Base-by-base conservation (phyloP, 2,888 invertebrate species). In the Steinernema scapterisci region DNA sequence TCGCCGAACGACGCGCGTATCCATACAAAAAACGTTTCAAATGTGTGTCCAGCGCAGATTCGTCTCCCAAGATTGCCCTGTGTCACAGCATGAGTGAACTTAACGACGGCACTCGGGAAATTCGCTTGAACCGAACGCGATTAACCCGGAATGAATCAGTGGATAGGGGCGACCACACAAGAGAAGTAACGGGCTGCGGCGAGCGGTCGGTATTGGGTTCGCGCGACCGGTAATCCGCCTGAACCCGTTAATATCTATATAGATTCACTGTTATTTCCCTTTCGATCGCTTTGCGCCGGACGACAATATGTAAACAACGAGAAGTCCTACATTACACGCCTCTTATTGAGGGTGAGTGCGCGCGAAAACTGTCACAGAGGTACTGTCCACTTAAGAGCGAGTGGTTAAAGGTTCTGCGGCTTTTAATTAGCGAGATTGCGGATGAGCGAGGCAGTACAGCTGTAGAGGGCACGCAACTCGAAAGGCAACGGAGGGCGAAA, bases 271-370 rank as follows among this genome's bases (percentile, higher is more conserved):
- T 27, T 63, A 63, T 27, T 63, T 31, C 63, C 16, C 63, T 27
- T 63, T 63, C 63, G 31, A 31, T 25, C 27, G 27, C 31, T 31
- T 25, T 63, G 27, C 63, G 25, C 27, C 63, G 3, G 63, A 3
- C 63, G 63, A 63, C 63, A 63, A 63, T 63, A 63, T 27, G 63
- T 63, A 63, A 63, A 63, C 63, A 63, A 16, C 31, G 63, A 31
- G 31, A 63, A 25, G 63, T 31, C 63, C 27, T 1, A 63, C 23
- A 63, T 63, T 63, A 63, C 63, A 31, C 63, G 63, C 63, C 27
- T 27, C 27, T 31, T 16, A 7, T 16, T 63, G 31, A 63, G 63
- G 11, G 63, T 38, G 38, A 27, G 31, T 31, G 31, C 25, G 63
- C 63, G 63, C 63, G 63, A 63, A 63, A 63, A 63, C 63, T 63